Percentiles rank a stretch among this genome's conserved stretches.
These are phyloP conservation scores for Drosophila chauvacae DNA, from an alignment of 1,140 invertebrate genomes.

Conservation along the genomic window DNA sequence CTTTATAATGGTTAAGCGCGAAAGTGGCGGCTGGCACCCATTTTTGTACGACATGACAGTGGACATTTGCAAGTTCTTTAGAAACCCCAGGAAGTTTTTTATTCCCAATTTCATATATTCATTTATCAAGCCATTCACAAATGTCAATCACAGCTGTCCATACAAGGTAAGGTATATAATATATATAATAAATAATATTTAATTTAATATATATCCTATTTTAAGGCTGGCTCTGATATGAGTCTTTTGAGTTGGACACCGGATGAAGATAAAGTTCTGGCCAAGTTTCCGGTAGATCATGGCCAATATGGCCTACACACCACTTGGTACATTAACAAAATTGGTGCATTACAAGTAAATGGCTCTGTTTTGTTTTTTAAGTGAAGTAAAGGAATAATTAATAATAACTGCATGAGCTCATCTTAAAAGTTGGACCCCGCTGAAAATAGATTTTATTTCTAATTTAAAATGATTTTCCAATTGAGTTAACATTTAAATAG, in stretches of 20 bases:
- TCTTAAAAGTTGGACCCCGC: too few relatives aligned
- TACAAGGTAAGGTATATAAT: slow-evolving; percentile 15
- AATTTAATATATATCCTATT: not conserved
- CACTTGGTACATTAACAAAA: not conserved
- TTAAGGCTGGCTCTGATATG: slow-evolving; percentile 11
- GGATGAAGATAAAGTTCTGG: slow-evolving; percentile 11
- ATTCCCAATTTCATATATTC: slow-evolving; percentile 34
- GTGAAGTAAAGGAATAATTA: too few relatives aligned
- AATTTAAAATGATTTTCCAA: too few relatives aligned
- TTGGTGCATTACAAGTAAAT: too few relatives aligned
- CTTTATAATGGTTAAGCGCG: slow-evolving; percentile 25
- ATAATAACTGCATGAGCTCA: too few relatives aligned
- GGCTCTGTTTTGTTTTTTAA: too few relatives aligned
- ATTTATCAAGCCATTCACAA: slow-evolving; percentile 14
- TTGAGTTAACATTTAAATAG: too few relatives aligned
- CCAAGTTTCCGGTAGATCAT: slow-evolving; percentile 38
- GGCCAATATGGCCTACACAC: slow-evolving; percentile 36
- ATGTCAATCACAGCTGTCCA: slow-evolving; percentile 44
- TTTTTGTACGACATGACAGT: slow-evolving; percentile 35
- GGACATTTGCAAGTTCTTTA: slow-evolving; percentile 45
- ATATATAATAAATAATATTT: too few relatives aligned
- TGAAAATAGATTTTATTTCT: too few relatives aligned
- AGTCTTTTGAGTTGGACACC: slow-evolving; percentile 3
- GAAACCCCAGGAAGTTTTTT: slow-evolving; percentile 6
- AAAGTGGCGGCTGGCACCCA: slow-evolving; percentile 51